These are phyloP conservation scores for Hydriomena furcata DNA, from an alignment of 2,888 invertebrate genomes.

Conservation along the genomic window DNA sequence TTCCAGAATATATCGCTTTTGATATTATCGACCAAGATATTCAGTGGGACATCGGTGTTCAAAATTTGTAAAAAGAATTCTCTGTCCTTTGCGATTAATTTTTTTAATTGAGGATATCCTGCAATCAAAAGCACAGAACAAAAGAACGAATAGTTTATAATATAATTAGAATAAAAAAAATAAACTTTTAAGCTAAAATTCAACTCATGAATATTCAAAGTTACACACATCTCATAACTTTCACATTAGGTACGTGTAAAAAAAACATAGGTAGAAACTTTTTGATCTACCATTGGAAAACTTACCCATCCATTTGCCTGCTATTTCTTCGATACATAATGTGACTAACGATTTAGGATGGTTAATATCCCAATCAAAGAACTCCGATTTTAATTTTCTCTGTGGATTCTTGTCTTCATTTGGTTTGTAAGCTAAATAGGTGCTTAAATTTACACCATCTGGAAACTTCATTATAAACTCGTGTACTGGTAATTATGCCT, in stretches of 20 bases:
- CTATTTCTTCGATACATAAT: conserved; percentile 75
- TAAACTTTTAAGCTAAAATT: too few species aligned
- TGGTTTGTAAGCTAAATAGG: conserved; percentile 70
- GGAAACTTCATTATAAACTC: conserved; percentile 56
- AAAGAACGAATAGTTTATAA: too few species aligned
- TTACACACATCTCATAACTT: too few species aligned
- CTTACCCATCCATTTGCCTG: conserved; percentile 72
- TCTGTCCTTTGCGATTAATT: conserved; percentile 68
- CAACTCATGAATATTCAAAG: too few species aligned
- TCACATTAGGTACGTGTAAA: too few species aligned
- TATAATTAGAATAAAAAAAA: too few species aligned
- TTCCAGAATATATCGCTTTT: conserved; percentile 78
- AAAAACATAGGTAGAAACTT: too few species aligned
- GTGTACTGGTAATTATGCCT: too few species aligned
- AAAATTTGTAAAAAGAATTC: conserved; percentile 71
- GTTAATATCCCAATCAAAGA: conserved; percentile 78
- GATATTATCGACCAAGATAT: conserved; percentile 73
- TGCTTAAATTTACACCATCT: conserved; percentile 65
- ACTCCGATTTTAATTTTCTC: conserved; percentile 75
- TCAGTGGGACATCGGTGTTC: conserved; percentile 64
- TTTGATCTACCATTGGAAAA: too few species aligned
- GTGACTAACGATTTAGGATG: conserved; percentile 72
- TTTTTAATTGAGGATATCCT: conserved; percentile 65
- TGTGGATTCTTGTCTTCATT: conserved; percentile 57
- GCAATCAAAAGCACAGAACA: conserved; percentile 1